Percentiles rank a stretch among this genome's conserved stretches.
Evolutionary conservation across 2,888 invertebrate species (phyloP).

Genomic region (Coenonympha glycerion): DNA sequence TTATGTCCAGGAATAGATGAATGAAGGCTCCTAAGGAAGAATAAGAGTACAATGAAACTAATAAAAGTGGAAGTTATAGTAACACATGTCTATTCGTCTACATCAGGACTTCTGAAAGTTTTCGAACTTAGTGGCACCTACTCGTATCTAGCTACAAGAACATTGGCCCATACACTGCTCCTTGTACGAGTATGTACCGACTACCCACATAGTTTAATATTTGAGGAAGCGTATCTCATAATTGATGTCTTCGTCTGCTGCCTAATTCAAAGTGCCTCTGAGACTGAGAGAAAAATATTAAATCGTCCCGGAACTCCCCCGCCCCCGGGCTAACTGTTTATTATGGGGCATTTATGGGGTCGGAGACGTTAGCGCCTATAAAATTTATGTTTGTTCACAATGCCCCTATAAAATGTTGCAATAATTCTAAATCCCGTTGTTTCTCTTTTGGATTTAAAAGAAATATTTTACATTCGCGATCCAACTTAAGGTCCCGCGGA

Average conservation of each 20-base stretch:
- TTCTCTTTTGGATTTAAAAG: slow-evolving; percentile 52
- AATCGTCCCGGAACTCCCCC: slow-evolving; percentile 46
- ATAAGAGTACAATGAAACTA: too few species aligned
- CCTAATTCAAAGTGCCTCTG: slow-evolving; percentile 33
- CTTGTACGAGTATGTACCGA: too few species aligned
- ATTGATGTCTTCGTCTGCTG: slow-evolving; percentile 46
- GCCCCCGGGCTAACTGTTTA: slow-evolving; percentile 58
- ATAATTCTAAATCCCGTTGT: slow-evolving; percentile 61
- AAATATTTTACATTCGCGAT: slow-evolving; percentile 41
- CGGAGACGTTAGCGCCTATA: slow-evolving; percentile 66
- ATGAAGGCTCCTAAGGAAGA: too few species aligned
- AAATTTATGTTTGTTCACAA: slow-evolving; percentile 67
- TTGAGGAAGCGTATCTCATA: slow-evolving; percentile 59
- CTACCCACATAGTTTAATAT: slow-evolving; percentile 58
- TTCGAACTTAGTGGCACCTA: background rate
- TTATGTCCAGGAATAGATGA: too few species aligned
- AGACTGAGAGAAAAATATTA: slow-evolving; percentile 52
- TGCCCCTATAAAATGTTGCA: slow-evolving; percentile 65
- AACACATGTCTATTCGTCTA: background rate
- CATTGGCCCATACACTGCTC: slow-evolving; percentile 37
- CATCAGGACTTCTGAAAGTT: background rate
- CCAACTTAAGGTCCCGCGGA: slow-evolving; percentile 34
- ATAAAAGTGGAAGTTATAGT: too few species aligned
- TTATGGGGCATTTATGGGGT: slow-evolving; percentile 58
- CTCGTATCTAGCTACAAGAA: too few species aligned